Evolutionary conservation across 2,888 invertebrate genomes (phyloP).

Genomic region (Phengaris alcon): DNA sequence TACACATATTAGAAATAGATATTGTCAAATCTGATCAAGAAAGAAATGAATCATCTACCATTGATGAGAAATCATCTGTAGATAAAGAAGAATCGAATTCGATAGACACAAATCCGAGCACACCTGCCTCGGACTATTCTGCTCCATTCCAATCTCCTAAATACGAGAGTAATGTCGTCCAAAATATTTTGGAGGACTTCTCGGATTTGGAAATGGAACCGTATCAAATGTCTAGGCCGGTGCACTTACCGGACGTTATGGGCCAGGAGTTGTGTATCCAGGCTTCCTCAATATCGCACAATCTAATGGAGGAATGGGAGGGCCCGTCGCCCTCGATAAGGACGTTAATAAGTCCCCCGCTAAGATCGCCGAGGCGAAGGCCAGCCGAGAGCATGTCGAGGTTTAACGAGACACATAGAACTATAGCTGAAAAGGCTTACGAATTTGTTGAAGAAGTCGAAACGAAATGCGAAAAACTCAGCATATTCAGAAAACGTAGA

Average conservation of each 20-base stretch:
- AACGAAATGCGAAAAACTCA: constrained; percentile 90
- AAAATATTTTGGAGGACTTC: constrained; percentile 81
- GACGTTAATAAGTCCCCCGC: constrained; percentile 70
- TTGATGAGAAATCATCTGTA: constrained; percentile 53
- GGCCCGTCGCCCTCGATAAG: constrained; percentile 71
- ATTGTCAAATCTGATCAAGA: constrained; percentile 70
- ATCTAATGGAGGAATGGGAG: constrained; percentile 76
- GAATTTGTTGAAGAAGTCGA: constrained; percentile 92
- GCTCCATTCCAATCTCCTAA: constrained; percentile 73
- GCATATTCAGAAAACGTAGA: constrained; percentile 89
- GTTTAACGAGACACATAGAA: constrained; percentile 75
- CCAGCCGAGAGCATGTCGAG: constrained; percentile 76
- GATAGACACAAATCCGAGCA: constrained; percentile 60
- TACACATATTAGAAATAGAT: constrained; percentile 86
- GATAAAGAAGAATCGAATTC: constrained; percentile 63
- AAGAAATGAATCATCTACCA: constrained; percentile 45
- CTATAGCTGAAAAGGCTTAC: constrained; percentile 86
- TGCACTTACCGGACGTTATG: constrained; percentile 68
- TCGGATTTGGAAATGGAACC: constrained; percentile 81
- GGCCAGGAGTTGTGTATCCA: constrained; percentile 73
- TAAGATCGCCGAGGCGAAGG: constrained; percentile 67
- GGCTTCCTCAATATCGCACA: constrained; percentile 69
- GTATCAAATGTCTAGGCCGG: constrained; percentile 63
- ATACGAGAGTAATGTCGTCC: constrained; percentile 78
- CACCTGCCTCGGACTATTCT: constrained; percentile 64